Base-by-base conservation (phyloP, 2,797 vertebrate genomes). In the Betta splendens region DNA sequence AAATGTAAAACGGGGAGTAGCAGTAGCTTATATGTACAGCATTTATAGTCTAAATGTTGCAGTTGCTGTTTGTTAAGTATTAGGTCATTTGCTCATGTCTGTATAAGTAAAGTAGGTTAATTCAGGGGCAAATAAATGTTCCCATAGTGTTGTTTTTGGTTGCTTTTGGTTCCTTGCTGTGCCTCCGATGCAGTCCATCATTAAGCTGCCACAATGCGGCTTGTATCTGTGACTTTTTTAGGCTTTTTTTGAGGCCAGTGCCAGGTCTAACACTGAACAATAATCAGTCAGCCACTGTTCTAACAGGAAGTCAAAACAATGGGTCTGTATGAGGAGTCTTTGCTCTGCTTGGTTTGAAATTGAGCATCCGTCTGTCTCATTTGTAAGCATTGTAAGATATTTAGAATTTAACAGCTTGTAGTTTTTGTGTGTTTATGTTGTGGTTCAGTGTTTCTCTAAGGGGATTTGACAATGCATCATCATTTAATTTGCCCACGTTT, bases 191-290 rank as follows among this genome's bases (percentile, higher is more conserved):
- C 15, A 74, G 79, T 88, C 51, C 77, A 79, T 89, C 72, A 83
- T 84, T 75, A 72, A 70, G 72, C 78, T 25, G 59, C 54, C 37
- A 87, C 86, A 88, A 80, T 69, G 50, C 56, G 37, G 67, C 57
- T 64, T 82, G 58, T 85, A 50, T 88, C 36, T 55, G 12, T 52
- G 52, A 70, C 74, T 75, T 71, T 65, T 71, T 65, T 73, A 68
- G 60, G 39, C 75, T 71, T 65, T 71, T 65, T 73, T 68, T 60
- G 39, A 57, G 75, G 64, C 55, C 54, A 58, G 76, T 76, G 40
- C 64, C 69, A 72, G 64, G 51, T 75, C 74, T 68, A 38, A 65
- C 51, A 37, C 40, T 52, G 64, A 65, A 77, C 53, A 79, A 73
- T 60, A 69, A 65, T 55, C 39, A 45, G 53, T 40, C 64, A 60